These are phyloP conservation scores for Moxostoma hubbsi DNA, from an alignment of 2,797 vertebrate genomes.

Conservation along the genomic window DNA sequence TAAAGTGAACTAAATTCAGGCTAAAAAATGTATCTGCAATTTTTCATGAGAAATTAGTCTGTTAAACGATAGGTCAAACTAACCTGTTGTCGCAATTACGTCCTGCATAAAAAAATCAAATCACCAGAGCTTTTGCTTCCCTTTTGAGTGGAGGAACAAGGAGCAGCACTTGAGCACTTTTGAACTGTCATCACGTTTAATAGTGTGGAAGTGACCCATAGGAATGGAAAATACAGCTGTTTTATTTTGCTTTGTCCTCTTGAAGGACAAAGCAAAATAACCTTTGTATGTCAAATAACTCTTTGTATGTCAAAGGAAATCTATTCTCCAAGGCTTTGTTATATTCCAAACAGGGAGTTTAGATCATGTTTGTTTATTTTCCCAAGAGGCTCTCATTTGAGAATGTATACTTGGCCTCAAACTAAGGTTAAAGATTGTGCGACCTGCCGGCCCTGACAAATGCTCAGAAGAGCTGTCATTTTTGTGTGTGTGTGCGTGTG, in stretches of 20 bases:
- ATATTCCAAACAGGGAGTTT: slow-evolving; percentile 2
- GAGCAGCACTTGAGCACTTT: slow-evolving; percentile 6
- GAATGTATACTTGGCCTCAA: slow-evolving; percentile 26
- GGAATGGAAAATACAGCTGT: slow-evolving; percentile 44
- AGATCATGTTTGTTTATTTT: slow-evolving; percentile 51
- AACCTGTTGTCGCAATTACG: background rate
- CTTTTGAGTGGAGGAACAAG: background rate
- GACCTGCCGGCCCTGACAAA: slow-evolving; percentile 33
- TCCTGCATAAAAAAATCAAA: background rate
- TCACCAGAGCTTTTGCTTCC: background rate
- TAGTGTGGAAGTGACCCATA: slow-evolving; percentile 54
- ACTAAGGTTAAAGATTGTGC: slow-evolving; percentile 12
- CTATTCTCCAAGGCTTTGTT: slow-evolving; percentile 27
- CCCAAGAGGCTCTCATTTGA: slow-evolving; percentile 36
- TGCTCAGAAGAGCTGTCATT: slow-evolving; percentile 20
- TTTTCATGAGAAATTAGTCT: background rate
- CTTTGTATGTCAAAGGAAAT: slow-evolving; percentile 43
- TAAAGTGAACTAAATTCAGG: slow-evolving; percentile 1
- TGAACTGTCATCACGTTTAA: slow-evolving; percentile 11
- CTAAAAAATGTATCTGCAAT: too few relatives aligned
- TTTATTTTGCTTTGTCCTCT: slow-evolving; percentile 35
- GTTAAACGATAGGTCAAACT: slow-evolving; percentile 15
- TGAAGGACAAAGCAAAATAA: too few relatives aligned
- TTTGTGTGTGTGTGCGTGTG: background rate
- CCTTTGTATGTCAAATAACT: too few relatives aligned